Evolutionary conservation across 2,797 vertebrate genomes (phyloP).

Genomic region (Rhynchotus rufescens): DNA sequence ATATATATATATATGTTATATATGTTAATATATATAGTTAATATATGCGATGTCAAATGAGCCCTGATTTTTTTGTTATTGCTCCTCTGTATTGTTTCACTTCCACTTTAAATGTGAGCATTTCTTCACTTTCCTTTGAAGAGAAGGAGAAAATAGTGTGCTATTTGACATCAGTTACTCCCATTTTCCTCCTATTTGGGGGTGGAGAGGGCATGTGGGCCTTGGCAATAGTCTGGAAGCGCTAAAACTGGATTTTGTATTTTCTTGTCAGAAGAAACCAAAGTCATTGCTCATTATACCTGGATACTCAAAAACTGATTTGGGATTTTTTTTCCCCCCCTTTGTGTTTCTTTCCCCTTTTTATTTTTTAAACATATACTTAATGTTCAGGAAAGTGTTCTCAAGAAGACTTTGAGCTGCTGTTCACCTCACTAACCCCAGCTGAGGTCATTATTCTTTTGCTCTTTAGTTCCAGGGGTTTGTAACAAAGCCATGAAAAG

Average conservation of each 20-base stretch:
- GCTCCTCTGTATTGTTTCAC: neutral
- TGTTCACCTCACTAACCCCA: slow-evolving; percentile 59
- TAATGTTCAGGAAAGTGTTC: slow-evolving; percentile 56
- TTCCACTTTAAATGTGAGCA: neutral
- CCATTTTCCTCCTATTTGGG: neutral
- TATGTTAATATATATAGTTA: too few relatives aligned
- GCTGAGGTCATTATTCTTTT: slow-evolving; percentile 64
- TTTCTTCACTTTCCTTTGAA: neutral
- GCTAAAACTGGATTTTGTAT: neutral
- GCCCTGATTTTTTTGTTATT: neutral
- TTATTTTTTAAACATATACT: slow-evolving; percentile 26
- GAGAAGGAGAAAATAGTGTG: neutral
- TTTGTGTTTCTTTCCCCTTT: slow-evolving; percentile 40
- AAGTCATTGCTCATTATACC: slow-evolving; percentile 40
- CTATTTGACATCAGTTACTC: neutral
- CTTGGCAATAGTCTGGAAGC: neutral
- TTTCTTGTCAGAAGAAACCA: slow-evolving; percentile 20
- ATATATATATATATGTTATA: too few relatives aligned
- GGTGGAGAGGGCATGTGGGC: neutral
- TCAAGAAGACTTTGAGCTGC: slow-evolving; percentile 33
- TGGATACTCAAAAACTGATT: slow-evolving; percentile 31
- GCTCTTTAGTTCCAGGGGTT: slow-evolving; percentile 54
- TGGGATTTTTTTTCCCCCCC: neutral
- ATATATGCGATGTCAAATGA: neutral
- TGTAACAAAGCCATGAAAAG: slow-evolving; percentile 57